Base-by-base conservation (phyloP, 2,888 invertebrate species). In the Tipula lateralis region DNA sequence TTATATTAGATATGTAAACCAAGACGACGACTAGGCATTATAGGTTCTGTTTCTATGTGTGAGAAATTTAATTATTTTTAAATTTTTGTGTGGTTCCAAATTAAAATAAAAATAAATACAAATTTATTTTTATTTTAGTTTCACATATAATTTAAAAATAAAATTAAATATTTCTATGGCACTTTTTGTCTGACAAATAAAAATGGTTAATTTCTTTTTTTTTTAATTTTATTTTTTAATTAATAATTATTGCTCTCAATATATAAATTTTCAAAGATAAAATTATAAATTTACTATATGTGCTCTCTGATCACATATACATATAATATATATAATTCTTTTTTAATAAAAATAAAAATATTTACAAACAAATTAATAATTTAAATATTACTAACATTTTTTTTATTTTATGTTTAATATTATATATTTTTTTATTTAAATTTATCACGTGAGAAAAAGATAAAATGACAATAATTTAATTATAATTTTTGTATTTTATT, bases 41-140 rank as follows among this genome's bases (percentile, higher is more conserved):
- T 16, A 44, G 44, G 66, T 66, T 9, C n/a, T 66, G 66, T 24
- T 0, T 44, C 19, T 19, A 12, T 66, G 6, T 24, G 24, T 66
- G 66, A n/a, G n/a, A 66, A 66, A 66, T 66, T 66, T 66, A 66
- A 24, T n/a, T 66, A 66, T 66, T 66, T 66, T 66, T 66, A 66
- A 66, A 66, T 66, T 66, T 66, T 66, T 66, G 66, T 66, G 66
- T 66, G 66, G 66, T 66, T 66, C 66, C 66, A 66, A 66, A 66
- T 66, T 66, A 66, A 66, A 66, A 66, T 66, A 66, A 66, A 66
- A 66, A 66, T 66, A 66, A 66, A 66, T 24, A 9, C n/a, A 24
- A 3, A 24, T 66, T 66, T 24, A 66, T 66, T 66, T 66, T 66
- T 66, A 66, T 66, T 66, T 66, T 66, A 66, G 24, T 66, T 66